phyloP scores from a whole-genome alignment of 1,140 invertebrate species.

The Platyura marginata region DNA sequence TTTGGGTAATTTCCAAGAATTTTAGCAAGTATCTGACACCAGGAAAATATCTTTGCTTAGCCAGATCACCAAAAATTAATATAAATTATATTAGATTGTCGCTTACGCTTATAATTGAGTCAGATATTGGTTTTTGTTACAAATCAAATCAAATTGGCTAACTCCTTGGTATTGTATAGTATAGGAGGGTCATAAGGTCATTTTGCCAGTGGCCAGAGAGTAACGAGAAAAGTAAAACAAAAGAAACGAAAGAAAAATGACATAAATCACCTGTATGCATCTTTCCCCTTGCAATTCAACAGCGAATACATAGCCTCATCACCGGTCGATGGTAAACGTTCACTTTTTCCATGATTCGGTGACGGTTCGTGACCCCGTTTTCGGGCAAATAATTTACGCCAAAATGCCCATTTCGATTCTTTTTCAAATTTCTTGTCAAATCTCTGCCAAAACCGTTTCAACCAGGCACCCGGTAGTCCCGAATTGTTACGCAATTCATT shows the following conservation, averaged over 20 bases:
- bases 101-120: too few relatives aligned
- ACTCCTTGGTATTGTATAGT: too few relatives aligned
- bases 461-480: constrained; percentile 19
- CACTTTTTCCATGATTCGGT: constrained; percentile 14
- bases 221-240: background rate
- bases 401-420: constrained; percentile 20
- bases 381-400: constrained; percentile 17
- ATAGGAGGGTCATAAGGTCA: too few relatives aligned
- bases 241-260: background rate
- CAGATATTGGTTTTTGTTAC: too few relatives aligned
- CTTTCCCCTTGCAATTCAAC: constrained; percentile 82
- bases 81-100: too few relatives aligned
- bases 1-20: too few relatives aligned
- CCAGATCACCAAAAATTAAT: too few relatives aligned
- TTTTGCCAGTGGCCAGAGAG: too few relatives aligned
- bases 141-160: too few relatives aligned
- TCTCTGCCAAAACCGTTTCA: constrained; percentile 16
- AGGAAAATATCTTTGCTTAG: too few relatives aligned
- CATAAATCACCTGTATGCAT: constrained; percentile 60
- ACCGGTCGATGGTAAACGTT: constrained; percentile 63
- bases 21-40: too few relatives aligned
- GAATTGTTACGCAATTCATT: constrained; percentile 21
- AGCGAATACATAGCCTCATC: constrained; percentile 88
- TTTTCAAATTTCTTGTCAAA: constrained; percentile 20
- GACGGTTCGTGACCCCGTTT: constrained; percentile 14